These are phyloP conservation scores for Carlito syrichta DNA, from an alignment of 2,113 vertebrate genomes.

Conservation along the genomic window DNA sequence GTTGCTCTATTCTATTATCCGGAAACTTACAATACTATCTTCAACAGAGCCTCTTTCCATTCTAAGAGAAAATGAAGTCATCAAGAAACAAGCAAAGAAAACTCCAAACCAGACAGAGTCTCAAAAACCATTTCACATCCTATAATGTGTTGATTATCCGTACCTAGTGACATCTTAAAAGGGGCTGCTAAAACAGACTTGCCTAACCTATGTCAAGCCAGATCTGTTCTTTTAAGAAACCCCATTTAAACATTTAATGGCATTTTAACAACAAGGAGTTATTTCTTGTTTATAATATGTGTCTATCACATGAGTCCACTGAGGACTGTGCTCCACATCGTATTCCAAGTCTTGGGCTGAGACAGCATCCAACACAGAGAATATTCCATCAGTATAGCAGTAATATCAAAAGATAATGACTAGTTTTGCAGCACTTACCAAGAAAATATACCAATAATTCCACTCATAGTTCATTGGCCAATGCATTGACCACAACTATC, in stretches of 20 bases:
- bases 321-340: not conserved
- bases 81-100: not conserved
- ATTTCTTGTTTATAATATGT: not conserved
- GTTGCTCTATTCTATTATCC: not conserved
- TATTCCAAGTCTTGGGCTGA: not conserved
- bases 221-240: too few species aligned
- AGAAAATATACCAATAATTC: not conserved
- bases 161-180: not conserved
- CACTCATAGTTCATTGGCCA: not conserved
- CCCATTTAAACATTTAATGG: not conserved
- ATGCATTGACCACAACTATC: not conserved
- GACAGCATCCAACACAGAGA: not conserved
- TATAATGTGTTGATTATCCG: not conserved
- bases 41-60: not conserved
- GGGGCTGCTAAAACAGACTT: not conserved
- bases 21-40: not conserved
- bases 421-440: not conserved
- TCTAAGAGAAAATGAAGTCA: not conserved
- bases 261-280: not conserved
- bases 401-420: not conserved
- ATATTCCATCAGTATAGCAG: not conserved
- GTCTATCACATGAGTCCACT: not conserved
- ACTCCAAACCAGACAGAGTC: not conserved
- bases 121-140: not conserved
- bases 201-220: too few species aligned